These are phyloP conservation scores for Poeciliopsis turneri DNA, from an alignment of 2,797 vertebrate species.

Conservation along the genomic window DNA sequence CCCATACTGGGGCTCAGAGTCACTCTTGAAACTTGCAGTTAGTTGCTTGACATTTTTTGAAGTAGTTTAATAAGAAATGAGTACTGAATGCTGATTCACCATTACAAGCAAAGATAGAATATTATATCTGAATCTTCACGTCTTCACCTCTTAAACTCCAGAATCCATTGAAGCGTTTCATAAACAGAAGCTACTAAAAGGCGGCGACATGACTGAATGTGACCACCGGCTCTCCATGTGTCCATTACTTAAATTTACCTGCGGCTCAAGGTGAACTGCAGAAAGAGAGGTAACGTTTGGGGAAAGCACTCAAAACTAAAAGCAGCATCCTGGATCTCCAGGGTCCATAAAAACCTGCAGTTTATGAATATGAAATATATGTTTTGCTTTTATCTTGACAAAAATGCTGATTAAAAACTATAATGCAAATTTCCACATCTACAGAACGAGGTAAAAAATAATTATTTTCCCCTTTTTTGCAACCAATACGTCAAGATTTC, in stretches of 20 bases:
- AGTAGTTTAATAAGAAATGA: background rate
- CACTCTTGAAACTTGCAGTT: background rate
- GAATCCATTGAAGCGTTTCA: constrained; percentile 7
- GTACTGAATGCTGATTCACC: background rate
- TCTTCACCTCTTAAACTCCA: background rate
- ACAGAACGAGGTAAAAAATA: background rate
- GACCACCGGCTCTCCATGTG: constrained; percentile 18
- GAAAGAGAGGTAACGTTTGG: constrained; percentile 17
- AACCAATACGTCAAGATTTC: background rate
- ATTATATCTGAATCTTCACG: background rate
- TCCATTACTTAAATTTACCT: constrained; percentile 49
- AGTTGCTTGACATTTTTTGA: background rate
- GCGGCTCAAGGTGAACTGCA: constrained; percentile 23
- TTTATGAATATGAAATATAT: background rate
- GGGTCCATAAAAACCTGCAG: constrained; percentile 1
- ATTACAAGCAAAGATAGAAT: background rate
- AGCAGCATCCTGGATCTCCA: constrained; percentile 20
- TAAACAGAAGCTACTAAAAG: constrained; percentile 12
- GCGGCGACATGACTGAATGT: background rate
- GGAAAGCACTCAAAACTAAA: constrained; percentile 45
- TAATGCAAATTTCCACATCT: background rate
- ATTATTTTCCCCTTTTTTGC: background rate
- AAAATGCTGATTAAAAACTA: background rate
- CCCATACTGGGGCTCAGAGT: background rate
- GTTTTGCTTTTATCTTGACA: background rate